phyloP scores from a whole-genome alignment of 2,888 invertebrate species.

The Micropterix aruncella region DNA sequence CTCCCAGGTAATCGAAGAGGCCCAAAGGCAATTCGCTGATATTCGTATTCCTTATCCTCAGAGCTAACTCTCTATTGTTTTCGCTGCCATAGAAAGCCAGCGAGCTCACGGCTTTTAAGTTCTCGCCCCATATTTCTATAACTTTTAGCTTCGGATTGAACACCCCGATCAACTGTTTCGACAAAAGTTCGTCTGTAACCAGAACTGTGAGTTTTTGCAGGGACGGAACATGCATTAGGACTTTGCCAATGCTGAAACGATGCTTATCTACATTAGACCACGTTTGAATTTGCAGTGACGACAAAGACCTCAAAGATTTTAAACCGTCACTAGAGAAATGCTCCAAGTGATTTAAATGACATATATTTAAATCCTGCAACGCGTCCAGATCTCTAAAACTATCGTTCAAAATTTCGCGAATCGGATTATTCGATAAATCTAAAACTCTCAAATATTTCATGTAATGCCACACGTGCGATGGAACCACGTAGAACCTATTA shows the following conservation, averaged over 20 bases:
- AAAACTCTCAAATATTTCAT: constrained; percentile 47
- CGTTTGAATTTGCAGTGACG: constrained; percentile 43
- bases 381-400: constrained; percentile 43
- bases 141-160: constrained; percentile 60
- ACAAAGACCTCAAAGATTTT: constrained; percentile 42
- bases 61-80: constrained; percentile 50
- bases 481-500: constrained; percentile 48
- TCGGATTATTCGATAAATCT: constrained; percentile 57
- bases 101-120: constrained; percentile 49
- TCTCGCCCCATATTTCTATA: constrained; percentile 60
- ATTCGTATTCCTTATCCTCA: constrained; percentile 55
- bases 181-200: not conserved
- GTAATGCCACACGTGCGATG: constrained; percentile 43
- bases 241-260: constrained; percentile 39
- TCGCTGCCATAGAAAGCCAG: constrained; percentile 57
- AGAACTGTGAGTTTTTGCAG: constrained; percentile 42
- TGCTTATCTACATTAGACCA: constrained; percentile 46
- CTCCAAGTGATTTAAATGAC: constrained; percentile 45
- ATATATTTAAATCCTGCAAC: constrained; percentile 48
- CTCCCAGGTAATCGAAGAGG: constrained; percentile 50
- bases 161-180: constrained; percentile 49
- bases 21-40: constrained; percentile 60
- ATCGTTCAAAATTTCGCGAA: constrained; percentile 43
- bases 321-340: constrained; percentile 49
- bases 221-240: constrained; percentile 46